phyloP scores from a whole-genome alignment of 30 jellyfish, hydroid and myxozoan genomes.

The Turritopsis dohrnii region DNA sequence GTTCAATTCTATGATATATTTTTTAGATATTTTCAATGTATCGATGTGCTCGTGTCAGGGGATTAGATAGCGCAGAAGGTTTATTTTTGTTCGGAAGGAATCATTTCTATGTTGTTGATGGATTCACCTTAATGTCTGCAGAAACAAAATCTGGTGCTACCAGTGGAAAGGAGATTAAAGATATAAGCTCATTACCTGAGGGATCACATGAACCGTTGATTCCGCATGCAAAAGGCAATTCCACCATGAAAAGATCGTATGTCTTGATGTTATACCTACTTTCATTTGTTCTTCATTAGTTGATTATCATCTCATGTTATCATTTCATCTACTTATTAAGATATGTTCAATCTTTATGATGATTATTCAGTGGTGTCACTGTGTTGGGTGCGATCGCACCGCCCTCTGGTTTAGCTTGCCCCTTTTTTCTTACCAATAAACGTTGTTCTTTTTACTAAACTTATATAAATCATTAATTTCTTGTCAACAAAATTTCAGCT shows the following conservation, averaged over 20 bases:
- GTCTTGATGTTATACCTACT: conserved; percentile 13
- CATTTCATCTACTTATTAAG: background rate
- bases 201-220: conserved; percentile 92
- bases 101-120: conserved; percentile 83
- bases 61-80: conserved; percentile 95
- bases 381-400: too few species aligned
- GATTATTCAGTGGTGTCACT: too few species aligned
- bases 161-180: conserved; percentile 70
- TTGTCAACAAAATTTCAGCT: too few species aligned
- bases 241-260: conserved; percentile 81
- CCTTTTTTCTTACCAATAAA: too few species aligned
- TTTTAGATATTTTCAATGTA: conserved; percentile 81
- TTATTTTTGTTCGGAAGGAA: conserved; percentile 71
- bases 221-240: conserved; percentile 85
- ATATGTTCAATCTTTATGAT: background rate
- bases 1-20: too few species aligned
- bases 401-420: too few species aligned
- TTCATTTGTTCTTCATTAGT: background rate
- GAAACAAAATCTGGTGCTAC: conserved; percentile 50
- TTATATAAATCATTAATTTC: too few species aligned
- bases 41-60: conserved; percentile 93
- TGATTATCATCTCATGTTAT: background rate
- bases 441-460: too few species aligned
- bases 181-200: conserved; percentile 68
- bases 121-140: conserved; percentile 83